phyloP scores from a whole-genome alignment of 2,888 invertebrate species.

The Synanthedon myopaeformis region DNA sequence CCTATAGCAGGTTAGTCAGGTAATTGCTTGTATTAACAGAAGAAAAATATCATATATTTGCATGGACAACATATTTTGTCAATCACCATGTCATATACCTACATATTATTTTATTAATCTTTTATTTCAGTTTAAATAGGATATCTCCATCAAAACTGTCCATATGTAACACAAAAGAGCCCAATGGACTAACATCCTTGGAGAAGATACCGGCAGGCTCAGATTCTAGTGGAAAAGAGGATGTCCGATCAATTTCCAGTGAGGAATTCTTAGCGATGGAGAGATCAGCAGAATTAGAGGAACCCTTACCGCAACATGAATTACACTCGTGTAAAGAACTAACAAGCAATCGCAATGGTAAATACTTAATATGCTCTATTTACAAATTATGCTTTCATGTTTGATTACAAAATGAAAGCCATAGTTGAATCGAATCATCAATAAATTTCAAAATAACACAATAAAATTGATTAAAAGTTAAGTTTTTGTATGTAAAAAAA shows the following conservation, averaged over 20 bases:
- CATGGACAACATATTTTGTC: not conserved
- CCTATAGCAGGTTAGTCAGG: slow-evolving; percentile 85
- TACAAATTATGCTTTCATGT: not conserved
- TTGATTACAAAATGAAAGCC: no score
- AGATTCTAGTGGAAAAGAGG: slow-evolving; percentile 49
- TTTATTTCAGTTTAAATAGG: slow-evolving; percentile 44
- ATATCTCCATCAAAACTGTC: slow-evolving; percentile 61
- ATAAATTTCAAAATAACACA: no score
- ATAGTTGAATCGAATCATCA: no score
- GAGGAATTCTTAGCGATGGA: slow-evolving; percentile 65
- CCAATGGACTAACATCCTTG: slow-evolving; percentile 34
- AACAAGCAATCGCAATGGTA: slow-evolving; percentile 31
- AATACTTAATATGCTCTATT: slow-evolving; percentile 4
- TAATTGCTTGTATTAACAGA: slow-evolving; percentile 21
- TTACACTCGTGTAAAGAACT: slow-evolving; percentile 27
- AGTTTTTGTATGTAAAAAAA: no score
- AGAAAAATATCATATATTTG: not conserved
- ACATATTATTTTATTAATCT: not conserved
- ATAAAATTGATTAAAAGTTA: no score
- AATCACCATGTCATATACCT: not conserved
- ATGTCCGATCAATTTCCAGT: slow-evolving; percentile 48
- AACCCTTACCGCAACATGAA: slow-evolving; percentile 29
- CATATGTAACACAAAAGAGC: slow-evolving; percentile 48
- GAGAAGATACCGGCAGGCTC: slow-evolving; percentile 45
- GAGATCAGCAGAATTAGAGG: slow-evolving; percentile 49